Evolutionary conservation across 2,113 vertebrate species (phyloP), one percentile per base, ranked within the genome.

Genomic region (Syngnathus scovelli): DNA sequence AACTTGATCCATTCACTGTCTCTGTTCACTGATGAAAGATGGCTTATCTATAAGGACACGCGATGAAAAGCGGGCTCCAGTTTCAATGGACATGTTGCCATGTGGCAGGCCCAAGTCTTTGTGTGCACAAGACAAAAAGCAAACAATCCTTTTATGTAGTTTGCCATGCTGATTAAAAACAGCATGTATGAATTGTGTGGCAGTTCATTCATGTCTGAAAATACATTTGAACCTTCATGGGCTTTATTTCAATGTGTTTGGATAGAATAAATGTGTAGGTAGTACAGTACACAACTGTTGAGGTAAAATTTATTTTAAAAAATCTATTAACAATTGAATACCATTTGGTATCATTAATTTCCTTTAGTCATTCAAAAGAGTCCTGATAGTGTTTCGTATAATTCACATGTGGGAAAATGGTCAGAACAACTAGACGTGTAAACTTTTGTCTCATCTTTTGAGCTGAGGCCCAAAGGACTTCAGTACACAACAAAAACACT

Each of bases 11-110:
- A 68, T 58, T 36, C 59, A n/a, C 21, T 77, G 38, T 12, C 49
- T 11, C 43, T 61, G 55, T 81, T n/a, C 37, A 38, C 56, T 39
- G 49, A 33, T 61, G 64, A 80, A 65, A 33, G 48, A 62, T 69
- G n/a, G 18, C 37, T 18, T 39, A 41, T 61, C 18, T 39, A 61
- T 39, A 39, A 64, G 49, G 48, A 60, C 37, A 15, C 55, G 36
- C 59, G 55, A 16, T 85, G 75, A 74, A 80, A 83, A 79, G 68
- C 67, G 38, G 72, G 27, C 69, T 90, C 81, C 49, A 2, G 66
- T 84, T 83, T 82, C 79, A 82, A 63, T 46, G 38, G 59, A 51
- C 51, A 52, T 49, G 27, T 65, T 73, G 60, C 48, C 51, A 23
- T 68, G 21, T 48, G 54, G 44, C n/a, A 41, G 52, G 37, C 18